Base-by-base conservation (phyloP, 1,140 invertebrate genomes). In the Plectus sambesii region DNA sequence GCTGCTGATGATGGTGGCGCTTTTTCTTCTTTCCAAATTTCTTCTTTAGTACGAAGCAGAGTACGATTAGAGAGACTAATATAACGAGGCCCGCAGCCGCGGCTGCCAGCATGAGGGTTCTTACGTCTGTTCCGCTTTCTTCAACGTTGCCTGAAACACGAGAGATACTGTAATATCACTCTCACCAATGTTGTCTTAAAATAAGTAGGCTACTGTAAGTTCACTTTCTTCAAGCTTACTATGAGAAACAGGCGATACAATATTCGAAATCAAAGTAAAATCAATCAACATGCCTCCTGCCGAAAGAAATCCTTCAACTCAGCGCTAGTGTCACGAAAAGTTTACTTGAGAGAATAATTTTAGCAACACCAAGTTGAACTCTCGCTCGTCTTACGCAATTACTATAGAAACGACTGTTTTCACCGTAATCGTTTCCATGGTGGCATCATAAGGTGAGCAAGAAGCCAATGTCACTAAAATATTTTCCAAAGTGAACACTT, bases 21-120 rank as follows among this genome's bases (percentile, higher is more conserved):
- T 48, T 61, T 40, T 62, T 64, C 35, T 58, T 59, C 30, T 25
- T 45, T 42, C 68, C 66, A 5, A 66, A 33, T 33, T 66, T 66
- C 26, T 51, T 56, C 43, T 66, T 69, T 52, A 67, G 69, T 4
- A 69, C 46, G 24, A 61, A 52, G 46, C 63, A 65, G 49, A 67
- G 67, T 20, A 67, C 57, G 9, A 30, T 29, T 15, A 64, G 38
- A 29, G 69, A 68, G 52, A 66, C 60, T 9, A 66, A 19, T 30
- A 68, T 68, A 37, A 69, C 67, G 17, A 49, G 24, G 17, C 64
- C 63, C 22, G 59, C 61, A 40, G 58, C 51, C 4, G 62, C 52
- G 24, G 53, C 59, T n/a, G 64, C 64, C 15, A 68, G 42, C 22
- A 65, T 41, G 3, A 69, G 51, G 4, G 62, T 67, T 17, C 43